phyloP scores from a whole-genome alignment of 2,113 vertebrate genomes.

The Electrona antarctica region DNA sequence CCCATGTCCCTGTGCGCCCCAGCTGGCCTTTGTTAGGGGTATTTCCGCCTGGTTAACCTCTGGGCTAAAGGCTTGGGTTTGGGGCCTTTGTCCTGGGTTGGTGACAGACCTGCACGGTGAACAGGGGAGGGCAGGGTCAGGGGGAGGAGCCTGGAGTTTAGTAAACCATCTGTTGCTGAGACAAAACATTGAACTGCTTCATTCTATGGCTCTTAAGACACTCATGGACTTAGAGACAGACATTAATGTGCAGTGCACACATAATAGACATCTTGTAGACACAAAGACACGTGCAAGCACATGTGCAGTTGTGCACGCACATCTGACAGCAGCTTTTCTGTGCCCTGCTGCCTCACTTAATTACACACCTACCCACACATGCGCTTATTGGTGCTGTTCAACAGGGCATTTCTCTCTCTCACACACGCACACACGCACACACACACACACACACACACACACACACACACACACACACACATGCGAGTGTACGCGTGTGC shows the following conservation, averaged over 20 bases:
- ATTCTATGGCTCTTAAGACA: constrained; percentile 29
- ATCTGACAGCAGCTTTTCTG: no score
- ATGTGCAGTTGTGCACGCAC: background rate
- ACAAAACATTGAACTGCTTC: constrained; percentile 51
- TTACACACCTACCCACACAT: no score
- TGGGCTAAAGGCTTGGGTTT: constrained; percentile 60
- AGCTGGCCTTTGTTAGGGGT: constrained; percentile 76
- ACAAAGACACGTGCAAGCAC: background rate
- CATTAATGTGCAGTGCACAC: background rate
- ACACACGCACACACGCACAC: background rate
- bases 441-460: constrained; percentile 1
- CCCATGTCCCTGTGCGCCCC: constrained; percentile 53
- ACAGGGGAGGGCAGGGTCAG: constrained; percentile 36
- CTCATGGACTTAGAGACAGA: background rate
- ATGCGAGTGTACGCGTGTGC: background rate
- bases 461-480: constrained; percentile 7
- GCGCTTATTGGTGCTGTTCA: no score
- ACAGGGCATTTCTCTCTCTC: no score
- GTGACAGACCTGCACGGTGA: constrained; percentile 59
- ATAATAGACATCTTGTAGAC: background rate
- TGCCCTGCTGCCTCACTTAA: no score
- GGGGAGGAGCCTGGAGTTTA: constrained; percentile 55
- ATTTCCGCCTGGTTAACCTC: constrained; percentile 76
- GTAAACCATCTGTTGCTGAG: constrained; percentile 75
- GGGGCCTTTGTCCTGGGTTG: constrained; percentile 63